Evolutionary conservation across 2,113 vertebrate species (phyloP), one percentile per base, ranked within the genome.

Genomic region (Xyliphius kryptos): DNA sequence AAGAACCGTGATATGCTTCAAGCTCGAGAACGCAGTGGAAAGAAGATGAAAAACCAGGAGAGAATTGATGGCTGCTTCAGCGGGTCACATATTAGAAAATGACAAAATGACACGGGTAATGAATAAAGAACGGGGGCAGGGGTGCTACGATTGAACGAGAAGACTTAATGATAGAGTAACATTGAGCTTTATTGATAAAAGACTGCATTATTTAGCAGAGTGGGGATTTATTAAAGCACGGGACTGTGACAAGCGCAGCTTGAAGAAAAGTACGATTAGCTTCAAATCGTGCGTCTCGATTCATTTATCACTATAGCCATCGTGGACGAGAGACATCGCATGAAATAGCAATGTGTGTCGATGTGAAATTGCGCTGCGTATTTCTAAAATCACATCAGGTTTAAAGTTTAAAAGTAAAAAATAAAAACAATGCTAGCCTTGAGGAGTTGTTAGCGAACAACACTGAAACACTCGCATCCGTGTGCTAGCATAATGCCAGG

Each of bases 101-200:
- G 61, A 62, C 68, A 62, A 70, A 68, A 66, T 66, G 68, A 75
- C 55, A 69, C 12, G 32, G 22, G 60, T 72, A 57, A 76, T 69
- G 69, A 70, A 74, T 66, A 73, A 73, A 78, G 67, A 74, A 76
- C 69, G 37, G 60, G 65, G 55, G 58, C 41, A 64, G n/a, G n/a
- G n/a, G n/a, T n/a, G n/a, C n/a, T n/a, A 51, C 43, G 60, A 71
- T 66, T 71, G 74, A 76, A 75, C 48, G 59, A 51, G 66, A 74
- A 66, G 61, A 63, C 63, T 72, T 72, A 68, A 74, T 71, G 73
- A 74, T 71, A 76, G 62, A 71, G 70, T 67, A 68, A 67, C 70
- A 74, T 54, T 67, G 63, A 72, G 72, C 64, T 69, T 76, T 73
- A 79, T 76, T 76, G 74, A 79, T 76, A 76, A 75, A 73, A 76